These are phyloP conservation scores for Lutraria rhynchaena DNA, from an alignment of 1,140 invertebrate species.

Conservation along the genomic window DNA sequence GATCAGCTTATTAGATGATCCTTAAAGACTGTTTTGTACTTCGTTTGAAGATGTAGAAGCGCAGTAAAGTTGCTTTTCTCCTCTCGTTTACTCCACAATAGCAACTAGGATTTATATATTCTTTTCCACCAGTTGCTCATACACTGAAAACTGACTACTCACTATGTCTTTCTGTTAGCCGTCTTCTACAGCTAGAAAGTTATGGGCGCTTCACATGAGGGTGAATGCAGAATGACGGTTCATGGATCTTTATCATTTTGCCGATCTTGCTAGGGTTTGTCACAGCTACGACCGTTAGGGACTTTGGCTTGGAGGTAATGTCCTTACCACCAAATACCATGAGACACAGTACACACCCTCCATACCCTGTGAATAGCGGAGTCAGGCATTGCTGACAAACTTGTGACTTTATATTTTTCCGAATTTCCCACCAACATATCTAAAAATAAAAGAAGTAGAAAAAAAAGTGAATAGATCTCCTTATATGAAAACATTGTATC, in stretches of 20 bases:
- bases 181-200: constrained; percentile 15
- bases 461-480: no score
- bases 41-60: constrained; percentile 25
- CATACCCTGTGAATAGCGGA: constrained; percentile 30
- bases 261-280: constrained; percentile 35
- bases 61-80: background rate
- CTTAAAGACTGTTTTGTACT: constrained; percentile 9
- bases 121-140: constrained; percentile 21
- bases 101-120: constrained; percentile 39
- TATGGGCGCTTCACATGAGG: constrained; percentile 33
- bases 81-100: constrained; percentile 19
- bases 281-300: constrained; percentile 8
- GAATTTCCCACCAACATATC: constrained; percentile 37
- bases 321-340: constrained; percentile 37
- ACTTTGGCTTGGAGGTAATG: constrained; percentile 25
- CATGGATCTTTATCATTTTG: constrained; percentile 21
- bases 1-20: constrained; percentile 48
- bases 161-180: constrained; percentile 38
- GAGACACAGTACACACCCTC: constrained; percentile 25
- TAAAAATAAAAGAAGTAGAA: constrained; percentile 34
- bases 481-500: no score
- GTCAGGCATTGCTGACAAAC: constrained; percentile 24
- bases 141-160: background rate
- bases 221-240: constrained; percentile 3
- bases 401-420: constrained; percentile 31